Percentiles rank a stretch among this genome's conserved stretches.
Evolutionary conservation across 2,113 vertebrate species (phyloP).

Genomic region (Pycnonotus jocosus): DNA sequence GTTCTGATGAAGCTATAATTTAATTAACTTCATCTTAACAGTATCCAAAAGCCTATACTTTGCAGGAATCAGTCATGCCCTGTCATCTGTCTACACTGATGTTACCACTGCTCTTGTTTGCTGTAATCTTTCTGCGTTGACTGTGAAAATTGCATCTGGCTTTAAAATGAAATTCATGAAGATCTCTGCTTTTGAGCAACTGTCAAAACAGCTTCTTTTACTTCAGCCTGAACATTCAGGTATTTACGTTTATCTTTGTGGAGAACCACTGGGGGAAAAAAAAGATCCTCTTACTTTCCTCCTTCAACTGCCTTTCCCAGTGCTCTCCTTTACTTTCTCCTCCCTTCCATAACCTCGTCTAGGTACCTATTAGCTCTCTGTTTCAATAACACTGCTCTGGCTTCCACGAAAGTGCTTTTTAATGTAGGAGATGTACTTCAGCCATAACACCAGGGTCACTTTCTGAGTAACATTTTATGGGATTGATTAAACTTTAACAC

Average conservation of each 20-base stretch:
- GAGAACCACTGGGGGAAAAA: conserved; percentile 25
- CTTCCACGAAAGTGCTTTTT: conserved; percentile 75
- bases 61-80: not conserved
- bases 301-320: not conserved
- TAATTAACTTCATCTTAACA: not conserved
- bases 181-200: conserved; percentile 2
- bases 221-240: not conserved
- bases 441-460: conserved; percentile 69
- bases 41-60: not conserved
- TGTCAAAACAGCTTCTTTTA: conserved; percentile 14
- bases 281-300: not conserved
- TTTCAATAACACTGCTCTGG: conserved; percentile 61
- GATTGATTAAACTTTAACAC: conserved; percentile 81
- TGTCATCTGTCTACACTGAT: not conserved
- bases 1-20: not conserved
- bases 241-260: not conserved
- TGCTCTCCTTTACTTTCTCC: not conserved
- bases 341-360: not conserved
- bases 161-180: conserved; percentile 30
- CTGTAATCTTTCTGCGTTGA: not conserved
- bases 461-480: conserved; percentile 80
- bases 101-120: not conserved
- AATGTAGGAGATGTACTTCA: conserved; percentile 76
- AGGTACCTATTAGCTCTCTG: conserved; percentile 63
- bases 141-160: not conserved